These are phyloP conservation scores for Rhinoraja longicauda DNA, from an alignment of 2,797 vertebrate species.

Conservation along the genomic window DNA sequence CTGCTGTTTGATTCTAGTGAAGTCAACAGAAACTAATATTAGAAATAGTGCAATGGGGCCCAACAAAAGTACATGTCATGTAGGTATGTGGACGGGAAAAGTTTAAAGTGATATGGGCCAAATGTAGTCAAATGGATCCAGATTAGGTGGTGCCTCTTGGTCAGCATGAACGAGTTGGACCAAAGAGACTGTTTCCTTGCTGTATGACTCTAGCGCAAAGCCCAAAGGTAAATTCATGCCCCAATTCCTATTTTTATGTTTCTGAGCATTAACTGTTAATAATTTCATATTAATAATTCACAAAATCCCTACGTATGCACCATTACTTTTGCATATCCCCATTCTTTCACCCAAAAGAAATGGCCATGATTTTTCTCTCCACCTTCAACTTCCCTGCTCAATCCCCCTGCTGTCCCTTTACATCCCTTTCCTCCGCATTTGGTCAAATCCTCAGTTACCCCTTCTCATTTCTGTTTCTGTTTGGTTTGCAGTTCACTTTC, in stretches of 20 bases:
- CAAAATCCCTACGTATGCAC: not conserved
- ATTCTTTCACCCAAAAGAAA: not conserved
- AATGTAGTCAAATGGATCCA: no score
- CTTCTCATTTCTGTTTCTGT: not conserved
- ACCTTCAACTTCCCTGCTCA: not conserved
- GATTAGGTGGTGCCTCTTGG: no score
- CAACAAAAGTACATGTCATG: no score
- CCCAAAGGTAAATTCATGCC: no score
- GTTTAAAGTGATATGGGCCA: no score
- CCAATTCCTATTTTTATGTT: not conserved
- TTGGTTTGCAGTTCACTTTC: not conserved
- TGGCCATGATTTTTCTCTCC: not conserved
- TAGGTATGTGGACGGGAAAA: no score
- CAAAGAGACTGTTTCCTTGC: no score
- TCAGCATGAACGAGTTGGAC: no score
- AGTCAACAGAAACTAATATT: no score
- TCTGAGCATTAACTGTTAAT: not conserved
- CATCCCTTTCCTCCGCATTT: not conserved
- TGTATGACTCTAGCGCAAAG: no score
- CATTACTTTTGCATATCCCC: not conserved
- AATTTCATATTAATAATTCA: not conserved
- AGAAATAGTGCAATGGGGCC: no score
- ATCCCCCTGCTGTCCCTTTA: not conserved
- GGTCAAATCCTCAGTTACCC: not conserved
- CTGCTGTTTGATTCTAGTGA: no score